phyloP scores from a whole-genome alignment of 2,888 invertebrate species.

The Drosophila phalerata region DNA sequence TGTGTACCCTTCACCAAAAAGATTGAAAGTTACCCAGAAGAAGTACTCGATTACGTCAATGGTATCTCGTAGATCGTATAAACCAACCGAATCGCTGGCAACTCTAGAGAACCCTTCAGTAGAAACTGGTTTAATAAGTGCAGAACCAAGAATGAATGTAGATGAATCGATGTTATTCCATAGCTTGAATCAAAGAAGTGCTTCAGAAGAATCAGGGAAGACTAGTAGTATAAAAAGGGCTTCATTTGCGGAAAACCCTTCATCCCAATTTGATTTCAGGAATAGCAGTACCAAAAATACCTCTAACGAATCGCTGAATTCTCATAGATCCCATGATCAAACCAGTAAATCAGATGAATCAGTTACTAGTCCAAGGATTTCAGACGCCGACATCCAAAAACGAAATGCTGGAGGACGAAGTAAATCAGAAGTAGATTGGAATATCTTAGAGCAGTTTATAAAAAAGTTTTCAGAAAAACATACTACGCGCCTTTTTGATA shows the following conservation, averaged over 20 bases:
- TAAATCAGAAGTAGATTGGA: background rate
- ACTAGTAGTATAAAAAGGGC: too few relatives aligned
- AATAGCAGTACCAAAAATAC: background rate
- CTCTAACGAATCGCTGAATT: background rate
- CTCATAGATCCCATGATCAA: background rate
- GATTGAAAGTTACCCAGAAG: background rate
- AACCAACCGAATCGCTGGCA: background rate
- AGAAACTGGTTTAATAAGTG: background rate
- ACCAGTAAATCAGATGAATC: background rate
- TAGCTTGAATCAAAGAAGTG: background rate
- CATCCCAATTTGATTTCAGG: background rate
- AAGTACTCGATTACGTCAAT: background rate
- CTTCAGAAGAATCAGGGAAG: too few relatives aligned
- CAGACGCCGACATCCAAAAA: background rate
- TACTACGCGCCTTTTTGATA: background rate
- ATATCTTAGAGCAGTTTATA: background rate
- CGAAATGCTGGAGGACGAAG: background rate
- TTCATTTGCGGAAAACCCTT: background rate
- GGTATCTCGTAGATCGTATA: background rate
- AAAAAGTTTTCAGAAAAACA: background rate
- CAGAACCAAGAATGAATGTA: background rate
- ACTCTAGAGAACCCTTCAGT: background rate
- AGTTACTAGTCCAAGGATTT: background rate
- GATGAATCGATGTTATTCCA: background rate
- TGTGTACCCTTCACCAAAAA: background rate